Conservation (phyloP, 2,888 invertebrate genomes). For the Ethmia dodecea region DNA sequence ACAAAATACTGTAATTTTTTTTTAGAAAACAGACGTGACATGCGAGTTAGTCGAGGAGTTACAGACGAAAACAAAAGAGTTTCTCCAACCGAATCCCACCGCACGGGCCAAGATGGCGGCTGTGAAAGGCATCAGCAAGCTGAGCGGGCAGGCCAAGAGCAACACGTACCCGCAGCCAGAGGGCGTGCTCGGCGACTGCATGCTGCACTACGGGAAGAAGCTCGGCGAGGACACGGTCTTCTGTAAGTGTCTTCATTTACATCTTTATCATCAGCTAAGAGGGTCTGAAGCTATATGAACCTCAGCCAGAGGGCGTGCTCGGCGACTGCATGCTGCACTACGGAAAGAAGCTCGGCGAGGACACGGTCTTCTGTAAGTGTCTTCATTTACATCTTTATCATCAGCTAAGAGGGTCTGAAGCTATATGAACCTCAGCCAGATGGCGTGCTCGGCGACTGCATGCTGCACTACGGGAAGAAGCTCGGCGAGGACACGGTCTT, state of each 20-base stretch:
- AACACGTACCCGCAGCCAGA: constrained; percentile 99
- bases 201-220: constrained; percentile 96
- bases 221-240: constrained; percentile 97
- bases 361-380: constrained; percentile 90
- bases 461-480: constrained; percentile 38
- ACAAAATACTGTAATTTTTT: no score
- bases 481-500: neutral
- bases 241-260: constrained; percentile 80
- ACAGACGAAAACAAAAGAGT: constrained; percentile 98
- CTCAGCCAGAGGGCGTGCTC: constrained; percentile 98
- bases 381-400: no score
- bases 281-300: constrained; percentile 38
- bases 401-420: no score
- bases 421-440: constrained; percentile 98
- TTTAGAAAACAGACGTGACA: constrained; percentile 98
- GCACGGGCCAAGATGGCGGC: constrained; percentile 96
- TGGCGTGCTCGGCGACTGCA: constrained; percentile 95
- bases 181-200: constrained; percentile 97
- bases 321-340: constrained; percentile 98
- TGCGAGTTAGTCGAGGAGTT: constrained; percentile 97
- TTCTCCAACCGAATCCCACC: constrained; percentile 98
- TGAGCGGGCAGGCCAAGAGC: constrained; percentile 97
- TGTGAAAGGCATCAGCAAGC: constrained; percentile 96
- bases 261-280: neutral
- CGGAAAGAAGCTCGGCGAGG: constrained; percentile 97